These are phyloP conservation scores for Brachyhypopomus gauderio DNA, from an alignment of 2,113 vertebrate species.

Conservation along the genomic window DNA sequence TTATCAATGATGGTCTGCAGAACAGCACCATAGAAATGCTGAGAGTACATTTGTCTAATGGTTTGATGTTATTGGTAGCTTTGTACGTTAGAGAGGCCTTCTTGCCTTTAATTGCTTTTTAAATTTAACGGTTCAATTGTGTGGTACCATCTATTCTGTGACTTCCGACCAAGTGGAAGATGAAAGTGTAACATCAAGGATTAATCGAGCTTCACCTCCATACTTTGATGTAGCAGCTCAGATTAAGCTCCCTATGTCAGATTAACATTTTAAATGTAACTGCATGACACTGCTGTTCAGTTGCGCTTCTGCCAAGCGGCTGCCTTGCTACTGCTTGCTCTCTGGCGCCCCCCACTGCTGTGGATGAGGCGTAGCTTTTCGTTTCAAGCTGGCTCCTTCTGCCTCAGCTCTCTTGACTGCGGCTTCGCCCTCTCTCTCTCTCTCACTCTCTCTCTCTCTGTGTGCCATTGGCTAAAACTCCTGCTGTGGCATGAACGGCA, in stretches of 20 bases:
- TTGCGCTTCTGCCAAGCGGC: conserved; percentile 52
- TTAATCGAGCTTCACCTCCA: neutral
- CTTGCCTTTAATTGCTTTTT: neutral
- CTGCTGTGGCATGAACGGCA: conserved; percentile 36
- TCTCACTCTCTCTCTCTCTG: conserved; percentile 10
- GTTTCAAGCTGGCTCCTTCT: conserved; percentile 43
- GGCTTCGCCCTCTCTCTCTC: conserved; percentile 8
- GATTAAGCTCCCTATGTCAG: conserved; percentile 8
- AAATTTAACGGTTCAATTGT: neutral
- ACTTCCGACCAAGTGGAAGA: neutral
- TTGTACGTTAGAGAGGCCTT: neutral
- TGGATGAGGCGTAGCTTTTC: conserved; percentile 53
- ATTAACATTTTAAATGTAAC: conserved; percentile 32
- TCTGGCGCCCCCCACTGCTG: conserved; percentile 58
- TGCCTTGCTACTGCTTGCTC: conserved; percentile 55
- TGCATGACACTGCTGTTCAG: conserved; percentile 63
- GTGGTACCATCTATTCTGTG: neutral
- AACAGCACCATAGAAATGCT: neutral
- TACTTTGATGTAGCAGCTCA: conserved; percentile 6
- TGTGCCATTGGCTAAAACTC: conserved; percentile 16
- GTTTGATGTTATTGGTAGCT: too few species aligned
- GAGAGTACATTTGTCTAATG: neutral
- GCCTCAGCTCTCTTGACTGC: conserved; percentile 21
- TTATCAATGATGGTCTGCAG: conserved; percentile 21
- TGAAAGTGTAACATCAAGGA: neutral